Conservation (phyloP, 2,797 vertebrate species). For the Knipowitschia caucasica region DNA sequence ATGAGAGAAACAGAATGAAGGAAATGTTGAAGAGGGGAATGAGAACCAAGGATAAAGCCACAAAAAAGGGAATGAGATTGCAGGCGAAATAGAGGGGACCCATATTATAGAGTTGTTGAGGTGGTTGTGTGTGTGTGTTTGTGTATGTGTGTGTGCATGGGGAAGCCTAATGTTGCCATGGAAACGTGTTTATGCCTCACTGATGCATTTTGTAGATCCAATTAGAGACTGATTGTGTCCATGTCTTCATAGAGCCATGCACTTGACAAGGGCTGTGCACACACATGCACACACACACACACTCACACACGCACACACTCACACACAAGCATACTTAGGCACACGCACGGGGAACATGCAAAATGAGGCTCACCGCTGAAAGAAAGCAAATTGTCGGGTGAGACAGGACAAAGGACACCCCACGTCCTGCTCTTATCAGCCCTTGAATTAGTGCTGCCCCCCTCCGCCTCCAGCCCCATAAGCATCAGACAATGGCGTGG, state of each 20-base stretch:
- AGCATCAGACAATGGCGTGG: constrained; percentile 67
- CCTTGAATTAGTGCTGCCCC: constrained; percentile 67
- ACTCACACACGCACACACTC: neutral
- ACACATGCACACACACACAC: constrained; percentile 11
- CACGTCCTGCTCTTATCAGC: constrained; percentile 64
- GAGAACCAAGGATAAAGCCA: constrained; percentile 64
- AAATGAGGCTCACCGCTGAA: constrained; percentile 55
- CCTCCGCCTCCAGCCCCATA: constrained; percentile 46
- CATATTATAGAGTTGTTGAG: constrained; percentile 40
- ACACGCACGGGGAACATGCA: constrained; percentile 22
- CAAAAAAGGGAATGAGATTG: constrained; percentile 60
- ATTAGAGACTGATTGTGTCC: constrained; percentile 87
- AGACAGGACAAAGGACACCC: constrained; percentile 71
- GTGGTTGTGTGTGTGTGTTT: constrained; percentile 5
- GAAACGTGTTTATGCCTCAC: constrained; percentile 86
- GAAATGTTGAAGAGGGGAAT: constrained; percentile 70
- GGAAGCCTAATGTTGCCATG: constrained; percentile 82
- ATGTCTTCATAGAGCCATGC: constrained; percentile 76
- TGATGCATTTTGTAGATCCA: constrained; percentile 91
- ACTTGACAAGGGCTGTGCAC: constrained; percentile 26
- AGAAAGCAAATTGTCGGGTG: constrained; percentile 70
- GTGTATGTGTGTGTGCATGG: constrained; percentile 19
- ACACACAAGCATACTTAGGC: constrained; percentile 3
- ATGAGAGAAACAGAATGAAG: constrained; percentile 34
- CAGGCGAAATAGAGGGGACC: constrained; percentile 50